phyloP scores from a whole-genome alignment of 2,888 invertebrate species.

The Crossocerus cetratus region DNA sequence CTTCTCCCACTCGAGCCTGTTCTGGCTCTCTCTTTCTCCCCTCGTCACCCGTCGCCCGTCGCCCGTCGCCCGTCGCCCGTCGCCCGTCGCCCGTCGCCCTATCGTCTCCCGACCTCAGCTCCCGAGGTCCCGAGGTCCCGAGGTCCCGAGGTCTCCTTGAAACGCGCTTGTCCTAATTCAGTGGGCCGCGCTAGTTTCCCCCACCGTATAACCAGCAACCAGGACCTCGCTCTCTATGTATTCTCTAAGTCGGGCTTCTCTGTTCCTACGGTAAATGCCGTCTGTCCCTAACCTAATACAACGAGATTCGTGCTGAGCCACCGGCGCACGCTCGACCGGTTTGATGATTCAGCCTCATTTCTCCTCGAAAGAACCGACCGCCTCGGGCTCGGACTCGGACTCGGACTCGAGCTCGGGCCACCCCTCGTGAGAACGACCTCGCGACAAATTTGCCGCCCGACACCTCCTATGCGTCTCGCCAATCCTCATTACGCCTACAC shows the following conservation, averaged over 20 bases:
- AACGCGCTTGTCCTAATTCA: slow-evolving; percentile 5
- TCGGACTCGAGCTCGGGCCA: slow-evolving; percentile 31
- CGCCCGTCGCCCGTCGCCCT: no score
- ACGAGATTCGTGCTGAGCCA: slow-evolving; percentile 66
- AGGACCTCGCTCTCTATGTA: slow-evolving; percentile 50
- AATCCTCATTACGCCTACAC: no score
- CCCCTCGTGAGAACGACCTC: slow-evolving; percentile 28
- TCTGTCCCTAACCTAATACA: slow-evolving; percentile 74
- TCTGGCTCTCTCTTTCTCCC: background rate
- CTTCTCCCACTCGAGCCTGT: background rate
- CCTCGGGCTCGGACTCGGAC: slow-evolving; percentile 44
- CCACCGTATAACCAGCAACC: no score
- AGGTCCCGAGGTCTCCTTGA: background rate
- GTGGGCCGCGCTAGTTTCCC: slow-evolving; percentile 12
- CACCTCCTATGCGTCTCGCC: background rate
- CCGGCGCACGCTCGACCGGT: slow-evolving; percentile 65
- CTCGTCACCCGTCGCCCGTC: no score
- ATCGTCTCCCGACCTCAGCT: slow-evolving; percentile 9
- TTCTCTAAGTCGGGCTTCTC: slow-evolving; percentile 37
- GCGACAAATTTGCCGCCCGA: slow-evolving; percentile 13
- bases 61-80: no score
- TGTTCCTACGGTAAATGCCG: slow-evolving; percentile 17
- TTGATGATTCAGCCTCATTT: slow-evolving; percentile 71
- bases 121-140: slow-evolving; percentile 8
- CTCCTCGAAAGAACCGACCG: slow-evolving; percentile 58